Evolutionary conservation across 2,888 invertebrate species (phyloP).

Genomic region (Syrista parreyssii): DNA sequence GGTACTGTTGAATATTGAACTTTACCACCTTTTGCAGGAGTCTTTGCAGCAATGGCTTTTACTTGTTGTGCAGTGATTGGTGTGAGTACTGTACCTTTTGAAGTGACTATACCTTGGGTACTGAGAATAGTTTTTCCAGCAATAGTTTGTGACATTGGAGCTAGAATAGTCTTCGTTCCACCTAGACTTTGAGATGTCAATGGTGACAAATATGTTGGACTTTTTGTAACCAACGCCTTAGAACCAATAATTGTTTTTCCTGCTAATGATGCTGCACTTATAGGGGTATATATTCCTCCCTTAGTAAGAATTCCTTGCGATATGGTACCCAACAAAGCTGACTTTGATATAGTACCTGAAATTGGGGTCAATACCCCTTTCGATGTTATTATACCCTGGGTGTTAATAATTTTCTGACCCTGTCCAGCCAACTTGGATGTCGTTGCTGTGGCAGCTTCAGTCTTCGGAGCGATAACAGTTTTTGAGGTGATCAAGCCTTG

Average conservation of each 20-base stretch:
- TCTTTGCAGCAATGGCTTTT: slow-evolving; percentile 60
- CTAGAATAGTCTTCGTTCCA: slow-evolving; percentile 43
- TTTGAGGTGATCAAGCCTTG: slow-evolving; percentile 44
- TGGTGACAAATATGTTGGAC: slow-evolving; percentile 45
- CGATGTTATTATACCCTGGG: slow-evolving; percentile 57
- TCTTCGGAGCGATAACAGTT: slow-evolving; percentile 52
- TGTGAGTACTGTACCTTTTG: slow-evolving; percentile 58
- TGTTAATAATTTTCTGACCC: slow-evolving; percentile 57
- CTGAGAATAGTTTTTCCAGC: slow-evolving; percentile 47
- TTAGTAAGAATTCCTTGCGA: slow-evolving; percentile 51
- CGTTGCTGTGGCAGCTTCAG: slow-evolving; percentile 55
- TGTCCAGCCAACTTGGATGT: slow-evolving; percentile 64
- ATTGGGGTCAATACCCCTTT: slow-evolving; percentile 66
- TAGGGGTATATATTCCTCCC: slow-evolving; percentile 50
- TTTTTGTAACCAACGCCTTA: slow-evolving; percentile 50
- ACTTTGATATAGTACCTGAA: slow-evolving; percentile 45
- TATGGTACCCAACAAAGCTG: slow-evolving; percentile 43
- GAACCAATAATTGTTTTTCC: slow-evolving; percentile 52
- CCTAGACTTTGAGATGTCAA: slow-evolving; percentile 40
- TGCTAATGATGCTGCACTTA: slow-evolving; percentile 44
- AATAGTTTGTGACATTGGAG: slow-evolving; percentile 47
- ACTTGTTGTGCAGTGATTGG: slow-evolving; percentile 63
- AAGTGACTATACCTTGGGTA: slow-evolving; percentile 45
- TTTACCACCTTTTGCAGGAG: slow-evolving; percentile 43
- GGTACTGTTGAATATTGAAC: slow-evolving; percentile 55